Evolutionary conservation across 2,113 vertebrate species (phyloP).

Genomic region (Podarcis cretensis): DNA sequence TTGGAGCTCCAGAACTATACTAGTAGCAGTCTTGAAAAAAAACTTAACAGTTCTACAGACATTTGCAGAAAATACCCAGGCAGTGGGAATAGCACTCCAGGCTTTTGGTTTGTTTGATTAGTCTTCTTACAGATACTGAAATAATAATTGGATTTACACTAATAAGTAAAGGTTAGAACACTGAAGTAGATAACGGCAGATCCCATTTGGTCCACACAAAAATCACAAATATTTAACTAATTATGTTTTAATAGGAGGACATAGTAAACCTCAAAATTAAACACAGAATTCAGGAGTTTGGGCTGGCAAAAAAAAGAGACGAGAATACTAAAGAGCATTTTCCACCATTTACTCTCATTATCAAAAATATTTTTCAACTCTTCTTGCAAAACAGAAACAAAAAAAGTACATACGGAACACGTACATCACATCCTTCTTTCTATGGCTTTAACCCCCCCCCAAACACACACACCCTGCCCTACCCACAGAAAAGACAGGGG

Average conservation of each 20-base stretch:
- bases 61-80: slow-evolving; percentile 49
- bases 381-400: slow-evolving; percentile 89
- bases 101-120: slow-evolving; percentile 38
- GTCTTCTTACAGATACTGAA: slow-evolving; percentile 61
- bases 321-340: slow-evolving; percentile 88
- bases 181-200: slow-evolving; percentile 54
- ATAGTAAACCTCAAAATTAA: slow-evolving; percentile 75
- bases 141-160: slow-evolving; percentile 68
- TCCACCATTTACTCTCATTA: slow-evolving; percentile 90
- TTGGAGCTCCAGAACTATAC: slow-evolving; percentile 67
- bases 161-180: slow-evolving; percentile 70
- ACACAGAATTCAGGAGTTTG: slow-evolving; percentile 77
- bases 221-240: slow-evolving; percentile 81
- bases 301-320: slow-evolving; percentile 84
- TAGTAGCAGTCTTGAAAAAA: slow-evolving; percentile 63
- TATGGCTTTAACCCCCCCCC: slow-evolving; percentile 90
- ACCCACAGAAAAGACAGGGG: slow-evolving; percentile 70
- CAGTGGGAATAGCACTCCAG: slow-evolving; percentile 28
- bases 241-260: slow-evolving; percentile 83
- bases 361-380: slow-evolving; percentile 96
- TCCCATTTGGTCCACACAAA: slow-evolving; percentile 81
- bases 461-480: slow-evolving; percentile 55
- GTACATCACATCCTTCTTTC: slow-evolving; percentile 87
- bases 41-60: slow-evolving; percentile 65
- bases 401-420: slow-evolving; percentile 85